Conservation (phyloP, 2,888 invertebrate genomes). For the Oxycera nigricornis region DNA sequence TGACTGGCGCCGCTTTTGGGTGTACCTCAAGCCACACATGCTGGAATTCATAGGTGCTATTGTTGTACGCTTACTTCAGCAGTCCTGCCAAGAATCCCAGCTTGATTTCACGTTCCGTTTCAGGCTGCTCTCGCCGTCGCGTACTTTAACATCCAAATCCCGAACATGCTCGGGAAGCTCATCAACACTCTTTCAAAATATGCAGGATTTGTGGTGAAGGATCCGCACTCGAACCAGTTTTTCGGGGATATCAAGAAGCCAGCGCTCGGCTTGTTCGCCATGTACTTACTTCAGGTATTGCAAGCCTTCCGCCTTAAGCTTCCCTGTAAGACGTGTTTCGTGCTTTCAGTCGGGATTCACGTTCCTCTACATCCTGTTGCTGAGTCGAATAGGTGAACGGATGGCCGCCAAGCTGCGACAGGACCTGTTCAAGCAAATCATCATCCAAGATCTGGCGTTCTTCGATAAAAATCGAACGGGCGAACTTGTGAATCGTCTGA, state of each 20-base stretch:
- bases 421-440: slow-evolving; percentile 81
- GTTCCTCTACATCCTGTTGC: slow-evolving; percentile 85
- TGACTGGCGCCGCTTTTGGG: slow-evolving; percentile 79
- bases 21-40: slow-evolving; percentile 77
- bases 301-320: slow-evolving; percentile 7
- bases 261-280: slow-evolving; percentile 57
- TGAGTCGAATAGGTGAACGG: slow-evolving; percentile 88
- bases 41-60: slow-evolving; percentile 80
- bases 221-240: slow-evolving; percentile 56
- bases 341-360: slow-evolving; percentile 80
- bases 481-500: slow-evolving; percentile 88
- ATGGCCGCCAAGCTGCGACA: slow-evolving; percentile 82
- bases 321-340: not conserved
- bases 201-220: slow-evolving; percentile 57
- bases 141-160: slow-evolving; percentile 87
- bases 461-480: slow-evolving; percentile 92
- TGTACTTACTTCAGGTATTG: slow-evolving; percentile 58
- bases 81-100: not conserved
- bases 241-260: slow-evolving; percentile 58
- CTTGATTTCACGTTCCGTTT: slow-evolving; percentile 55
- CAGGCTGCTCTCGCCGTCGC: slow-evolving; percentile 90
- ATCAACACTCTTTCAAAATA: slow-evolving; percentile 78
- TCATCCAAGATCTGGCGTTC: slow-evolving; percentile 87
- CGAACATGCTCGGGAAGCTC: slow-evolving; percentile 80
- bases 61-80: slow-evolving; percentile 65